Percentiles rank a stretch among this genome's conserved stretches.
Conservation (phyloP, 2,113 vertebrate species). For the Isurus oxyrinchus region DNA sequence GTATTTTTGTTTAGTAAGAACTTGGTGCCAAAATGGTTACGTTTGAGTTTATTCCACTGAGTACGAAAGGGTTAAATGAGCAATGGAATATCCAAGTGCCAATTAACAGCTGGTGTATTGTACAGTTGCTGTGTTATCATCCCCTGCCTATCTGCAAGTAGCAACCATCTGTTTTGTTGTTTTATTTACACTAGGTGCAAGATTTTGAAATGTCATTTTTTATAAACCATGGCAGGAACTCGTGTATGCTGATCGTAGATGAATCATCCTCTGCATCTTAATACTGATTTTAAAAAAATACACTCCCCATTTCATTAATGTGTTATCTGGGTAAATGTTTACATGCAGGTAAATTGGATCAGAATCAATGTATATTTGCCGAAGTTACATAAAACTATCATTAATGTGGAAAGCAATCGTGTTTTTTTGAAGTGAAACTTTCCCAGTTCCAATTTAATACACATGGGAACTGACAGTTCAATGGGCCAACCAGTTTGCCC, state of each 20-base stretch:
- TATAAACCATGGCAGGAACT: constrained; percentile 16
- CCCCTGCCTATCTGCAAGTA: constrained; percentile 54
- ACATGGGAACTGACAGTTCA: neutral
- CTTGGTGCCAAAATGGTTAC: neutral
- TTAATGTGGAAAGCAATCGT: neutral
- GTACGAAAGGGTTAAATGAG: neutral
- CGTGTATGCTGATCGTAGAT: neutral
- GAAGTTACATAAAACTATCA: neutral
- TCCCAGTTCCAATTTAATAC: neutral
- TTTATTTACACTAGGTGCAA: constrained; percentile 47
- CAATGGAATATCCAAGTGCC: neutral
- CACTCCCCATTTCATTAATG: neutral
- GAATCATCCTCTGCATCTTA: neutral
- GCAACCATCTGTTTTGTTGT: constrained; percentile 53
- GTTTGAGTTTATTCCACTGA: neutral
- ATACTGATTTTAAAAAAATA: neutral
- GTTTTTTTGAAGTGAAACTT: neutral
- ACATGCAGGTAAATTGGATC: neutral
- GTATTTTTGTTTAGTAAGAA: neutral
- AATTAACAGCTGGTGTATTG: constrained; percentile 47
- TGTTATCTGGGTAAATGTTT: neutral
- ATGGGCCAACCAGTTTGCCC: neutral
- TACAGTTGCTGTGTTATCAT: constrained; percentile 45
- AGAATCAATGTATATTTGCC: neutral
- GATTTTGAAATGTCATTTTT: constrained; percentile 39